Evolutionary conservation across 1,140 invertebrate species (phyloP).

Genomic region (Telenomus remus): DNA sequence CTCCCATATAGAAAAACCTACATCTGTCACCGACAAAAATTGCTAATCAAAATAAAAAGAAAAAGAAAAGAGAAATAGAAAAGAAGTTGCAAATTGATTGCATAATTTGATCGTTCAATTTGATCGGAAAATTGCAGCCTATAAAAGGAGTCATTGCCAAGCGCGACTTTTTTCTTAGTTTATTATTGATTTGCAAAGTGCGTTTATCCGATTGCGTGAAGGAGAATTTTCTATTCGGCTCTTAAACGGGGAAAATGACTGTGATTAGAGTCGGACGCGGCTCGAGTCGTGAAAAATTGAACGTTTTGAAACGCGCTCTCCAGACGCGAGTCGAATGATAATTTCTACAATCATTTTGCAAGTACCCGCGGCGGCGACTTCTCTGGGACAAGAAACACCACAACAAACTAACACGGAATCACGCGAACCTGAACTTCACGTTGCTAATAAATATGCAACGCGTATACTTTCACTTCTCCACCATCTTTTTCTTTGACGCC

Average conservation of each 20-base stretch:
- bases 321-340: constrained; percentile 6
- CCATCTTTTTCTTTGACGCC: constrained; percentile 47
- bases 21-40: no score
- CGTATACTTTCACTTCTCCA: constrained; percentile 71
- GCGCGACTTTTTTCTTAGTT: no score
- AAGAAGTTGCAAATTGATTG: no score
- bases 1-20: no score
- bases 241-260: background rate
- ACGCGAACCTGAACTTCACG: constrained; percentile 73
- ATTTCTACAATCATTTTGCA: constrained; percentile 33
- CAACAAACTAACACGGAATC: constrained; percentile 58
- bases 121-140: no score
- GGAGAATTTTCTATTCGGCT: no score
- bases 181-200: no score
- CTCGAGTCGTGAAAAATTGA: constrained; percentile 5
- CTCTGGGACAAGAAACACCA: constrained; percentile 38
- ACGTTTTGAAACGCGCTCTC: constrained; percentile 7
- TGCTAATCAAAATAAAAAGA: no score
- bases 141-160: no score
- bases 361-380: constrained; percentile 17
- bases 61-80: no score
- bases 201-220: no score
- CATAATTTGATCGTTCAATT: no score
- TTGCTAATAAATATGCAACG: constrained; percentile 63
- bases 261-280: background rate